Evolutionary conservation across 2,113 vertebrate species (phyloP), one percentile per base, ranked within the genome.

Genomic region (Pseudolaguvia tuberculata): DNA sequence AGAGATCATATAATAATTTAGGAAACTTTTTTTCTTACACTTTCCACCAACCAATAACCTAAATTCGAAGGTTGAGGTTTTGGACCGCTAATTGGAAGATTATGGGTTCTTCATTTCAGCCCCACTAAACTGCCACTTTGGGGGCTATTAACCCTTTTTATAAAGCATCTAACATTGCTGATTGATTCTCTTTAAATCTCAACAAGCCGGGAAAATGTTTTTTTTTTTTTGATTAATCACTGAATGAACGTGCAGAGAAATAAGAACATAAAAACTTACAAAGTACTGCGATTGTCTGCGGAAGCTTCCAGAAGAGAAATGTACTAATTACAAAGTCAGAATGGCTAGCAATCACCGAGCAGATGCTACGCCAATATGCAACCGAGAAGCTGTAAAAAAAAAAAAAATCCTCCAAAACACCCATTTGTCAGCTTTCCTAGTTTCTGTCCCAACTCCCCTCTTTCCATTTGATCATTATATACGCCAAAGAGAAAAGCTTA

Each of bases 371-470:
- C 61, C 51, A 68, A 55, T 31, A 2, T 47, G 29, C 21, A 52
- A 52, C 14, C 18, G 29, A 23, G 14, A 50, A 69, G 63, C 47
- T 23, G 65, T 52, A 20, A 20, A n/a, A 20, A 39, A 20, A 1
- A 10, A 20, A 20, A n/a, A 20, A 39, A 20, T 2, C 3, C 10
- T 42, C 39, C 47, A 35, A 18, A 56, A 39, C 15, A 15, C 45
- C 35, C 12, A 39, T 59, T 66, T 63, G 53, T 51, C 61, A 55
- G 48, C 59, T 68, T 51, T 11, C 9, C 31, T 5, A 31, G 62
- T 3, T 67, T 51, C 53, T 48, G 63, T 75, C 59, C 56, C 50
- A 18, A 53, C 29, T 65, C n/a, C n/a, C n/a, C n/a, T n/a, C n/a
- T n/a, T n/a, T n/a, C n/a, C n/a, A n/a, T n/a, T n/a, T n/a, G n/a